Conservation (phyloP, 2,888 invertebrate genomes). For the Philereme vetulata region DNA sequence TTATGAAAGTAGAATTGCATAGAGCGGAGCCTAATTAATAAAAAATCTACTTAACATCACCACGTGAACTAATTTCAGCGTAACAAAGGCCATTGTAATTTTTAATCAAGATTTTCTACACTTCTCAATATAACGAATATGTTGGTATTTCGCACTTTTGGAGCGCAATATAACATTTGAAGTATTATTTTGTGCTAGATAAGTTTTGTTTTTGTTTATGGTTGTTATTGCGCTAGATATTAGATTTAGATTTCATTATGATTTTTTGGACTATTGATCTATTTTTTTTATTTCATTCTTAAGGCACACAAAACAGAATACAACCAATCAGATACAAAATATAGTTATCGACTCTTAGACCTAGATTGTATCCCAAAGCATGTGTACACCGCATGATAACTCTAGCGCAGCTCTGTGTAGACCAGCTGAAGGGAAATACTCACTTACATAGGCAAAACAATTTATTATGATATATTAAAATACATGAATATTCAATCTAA, state of each 20-base stretch:
- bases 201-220: not conserved
- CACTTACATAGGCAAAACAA: too few relatives aligned
- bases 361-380: too few relatives aligned
- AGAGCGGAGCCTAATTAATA: conserved; percentile 4
- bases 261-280: not conserved
- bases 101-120: conserved; percentile 49
- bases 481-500: conserved; percentile 10
- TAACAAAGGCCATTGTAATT: conserved; percentile 58
- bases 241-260: not conserved
- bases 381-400: too few relatives aligned
- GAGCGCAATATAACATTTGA: not conserved
- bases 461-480: too few relatives aligned
- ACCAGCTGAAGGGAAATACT: too few relatives aligned
- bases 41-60: conserved; percentile 26
- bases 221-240: not conserved
- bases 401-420: too few relatives aligned
- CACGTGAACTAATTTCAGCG: conserved; percentile 37
- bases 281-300: too few relatives aligned
- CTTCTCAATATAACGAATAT: conserved; percentile 22
- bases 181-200: not conserved
- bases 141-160: conserved; percentile 10
- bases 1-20: conserved; percentile 19
- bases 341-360: too few relatives aligned
- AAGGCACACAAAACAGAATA: too few relatives aligned
- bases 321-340: too few relatives aligned